A percentile compares a stretch with the other conserved stretches of the same genome.
These are phyloP conservation scores for Serinus canaria DNA, from an alignment of 2,113 vertebrate species.

Conservation along the genomic window DNA sequence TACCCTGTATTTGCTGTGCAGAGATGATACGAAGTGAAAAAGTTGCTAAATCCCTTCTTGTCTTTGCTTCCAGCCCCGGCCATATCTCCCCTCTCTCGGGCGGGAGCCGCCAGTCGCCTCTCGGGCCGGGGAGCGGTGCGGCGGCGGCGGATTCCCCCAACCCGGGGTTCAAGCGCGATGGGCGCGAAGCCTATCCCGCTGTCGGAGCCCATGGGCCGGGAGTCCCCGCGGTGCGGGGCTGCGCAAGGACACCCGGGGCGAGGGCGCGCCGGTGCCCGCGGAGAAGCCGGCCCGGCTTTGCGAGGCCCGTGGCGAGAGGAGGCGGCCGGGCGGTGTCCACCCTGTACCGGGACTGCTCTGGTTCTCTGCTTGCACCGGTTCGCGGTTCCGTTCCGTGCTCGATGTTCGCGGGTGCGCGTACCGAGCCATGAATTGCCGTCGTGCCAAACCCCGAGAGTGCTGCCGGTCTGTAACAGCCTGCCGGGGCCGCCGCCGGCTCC, in stretches of 20 bases:
- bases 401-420: not conserved
- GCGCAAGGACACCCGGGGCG: not conserved
- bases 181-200: no score
- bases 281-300: not conserved
- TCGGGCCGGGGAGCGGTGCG: not conserved
- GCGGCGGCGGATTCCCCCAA: no score
- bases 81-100: not conserved
- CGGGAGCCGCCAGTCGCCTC: not conserved
- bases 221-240: not conserved
- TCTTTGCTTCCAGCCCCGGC: not conserved
- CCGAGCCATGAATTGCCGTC: not conserved
- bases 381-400: no score
- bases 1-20: not conserved
- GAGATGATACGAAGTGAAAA: not conserved
- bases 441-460: not conserved
- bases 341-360: no score
- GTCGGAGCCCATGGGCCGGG: not conserved
- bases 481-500: not conserved
- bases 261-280: not conserved
- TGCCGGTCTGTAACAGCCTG: not conserved
- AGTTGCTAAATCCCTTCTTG: not conserved
- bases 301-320: not conserved
- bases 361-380: not conserved
- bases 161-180: not conserved
- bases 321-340: not conserved